These are phyloP conservation scores for Aldabrachelys gigantea DNA, from an alignment of 2,113 vertebrate species.

Conservation along the genomic window DNA sequence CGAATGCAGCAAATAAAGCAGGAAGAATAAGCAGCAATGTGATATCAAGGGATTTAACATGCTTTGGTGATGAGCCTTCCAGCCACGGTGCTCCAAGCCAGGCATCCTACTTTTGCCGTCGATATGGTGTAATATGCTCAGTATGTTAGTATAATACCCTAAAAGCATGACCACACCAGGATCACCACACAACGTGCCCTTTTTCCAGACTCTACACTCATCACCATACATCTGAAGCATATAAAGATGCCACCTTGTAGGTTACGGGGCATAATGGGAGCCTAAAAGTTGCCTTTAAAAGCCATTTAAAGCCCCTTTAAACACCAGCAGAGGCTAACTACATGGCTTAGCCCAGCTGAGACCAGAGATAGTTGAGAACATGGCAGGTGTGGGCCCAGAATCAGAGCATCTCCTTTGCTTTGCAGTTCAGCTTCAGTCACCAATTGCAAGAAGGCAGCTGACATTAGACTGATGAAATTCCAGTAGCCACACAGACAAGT, in stretches of 20 bases:
- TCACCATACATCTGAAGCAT: fast-evolving
- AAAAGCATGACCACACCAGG: background rate
- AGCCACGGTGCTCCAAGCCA: background rate
- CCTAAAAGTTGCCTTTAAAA: background rate
- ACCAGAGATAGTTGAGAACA: background rate
- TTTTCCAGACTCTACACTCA: background rate
- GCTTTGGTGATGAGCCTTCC: background rate
- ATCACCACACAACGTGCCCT: background rate
- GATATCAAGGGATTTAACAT: background rate
- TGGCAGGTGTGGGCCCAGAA: background rate
- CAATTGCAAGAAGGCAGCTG: background rate
- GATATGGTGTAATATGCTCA: too few relatives aligned
- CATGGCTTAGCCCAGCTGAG: background rate
- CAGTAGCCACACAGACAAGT: constrained; percentile 59
- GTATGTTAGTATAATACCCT: background rate
- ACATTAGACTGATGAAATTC: constrained; percentile 42
- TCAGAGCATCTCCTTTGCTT: background rate
- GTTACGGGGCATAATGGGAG: background rate
- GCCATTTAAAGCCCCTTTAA: fast-evolving
- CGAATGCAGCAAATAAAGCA: too few relatives aligned
- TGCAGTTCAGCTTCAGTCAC: constrained; percentile 16
- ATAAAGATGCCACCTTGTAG: background rate
- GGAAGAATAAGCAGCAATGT: background rate
- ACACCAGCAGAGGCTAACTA: background rate
- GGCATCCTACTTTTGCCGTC: background rate